Evolutionary conservation across 92 coral and sea anemone genomes (phyloP).

Genomic region (Phenganax subtilis): DNA sequence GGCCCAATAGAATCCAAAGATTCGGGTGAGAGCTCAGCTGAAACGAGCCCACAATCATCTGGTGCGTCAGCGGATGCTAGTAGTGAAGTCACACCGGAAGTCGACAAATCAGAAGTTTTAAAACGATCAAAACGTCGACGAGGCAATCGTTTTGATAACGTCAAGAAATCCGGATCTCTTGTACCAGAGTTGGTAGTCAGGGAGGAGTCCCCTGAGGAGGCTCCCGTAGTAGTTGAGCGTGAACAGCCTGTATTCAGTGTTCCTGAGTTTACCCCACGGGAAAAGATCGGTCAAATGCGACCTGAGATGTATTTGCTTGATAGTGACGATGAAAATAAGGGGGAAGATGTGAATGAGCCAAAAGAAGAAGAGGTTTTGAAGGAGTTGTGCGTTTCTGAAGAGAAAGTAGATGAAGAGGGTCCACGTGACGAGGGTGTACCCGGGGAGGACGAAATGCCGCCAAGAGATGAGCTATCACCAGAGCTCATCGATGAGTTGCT

Average conservation of each 20-base stretch:
- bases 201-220: constrained; percentile 3
- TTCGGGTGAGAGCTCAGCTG: constrained; percentile 28
- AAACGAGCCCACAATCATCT: constrained; percentile 35
- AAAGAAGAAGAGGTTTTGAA: background rate
- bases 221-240: background rate
- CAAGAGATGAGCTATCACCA: constrained; percentile 31
- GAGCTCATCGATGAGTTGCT: constrained; percentile 32
- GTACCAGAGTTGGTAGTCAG: constrained; percentile 33
- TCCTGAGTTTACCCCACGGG: background rate
- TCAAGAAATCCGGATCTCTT: constrained; percentile 32
- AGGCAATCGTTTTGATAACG: constrained; percentile 29
- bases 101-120: background rate
- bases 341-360: background rate
- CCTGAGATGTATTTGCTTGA: constrained; percentile 30
- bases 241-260: background rate
- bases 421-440: background rate
- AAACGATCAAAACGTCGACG: constrained; percentile 20
- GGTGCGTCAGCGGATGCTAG: constrained; percentile 24
- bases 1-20: background rate
- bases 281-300: constrained; percentile 2
- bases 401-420: background rate
- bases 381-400: constrained; percentile 9
- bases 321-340: constrained; percentile 27
- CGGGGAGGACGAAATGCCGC: constrained; percentile 12
- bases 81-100: constrained; percentile 22